Percentiles rank a stretch among this genome's conserved stretches.
phyloP scores from a whole-genome alignment of 1,140 invertebrate genomes.

The Acromyrmex echinatior region DNA sequence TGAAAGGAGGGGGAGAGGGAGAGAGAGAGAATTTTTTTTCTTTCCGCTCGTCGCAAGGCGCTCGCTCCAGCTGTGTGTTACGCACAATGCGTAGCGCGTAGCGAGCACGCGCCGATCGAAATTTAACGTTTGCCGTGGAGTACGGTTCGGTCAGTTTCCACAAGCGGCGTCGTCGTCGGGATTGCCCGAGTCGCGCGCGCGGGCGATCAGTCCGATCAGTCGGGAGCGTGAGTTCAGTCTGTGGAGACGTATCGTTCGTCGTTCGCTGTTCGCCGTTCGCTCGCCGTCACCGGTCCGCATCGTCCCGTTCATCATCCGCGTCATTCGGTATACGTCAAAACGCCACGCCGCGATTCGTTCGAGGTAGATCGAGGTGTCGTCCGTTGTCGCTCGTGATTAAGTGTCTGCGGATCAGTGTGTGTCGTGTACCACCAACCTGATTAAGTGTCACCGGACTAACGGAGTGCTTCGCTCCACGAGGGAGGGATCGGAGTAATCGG shows the following conservation, averaged over 20 bases:
- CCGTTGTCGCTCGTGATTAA: slow-evolving; percentile 8
- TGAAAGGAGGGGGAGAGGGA: neutral
- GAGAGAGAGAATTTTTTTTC: neutral
- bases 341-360: slow-evolving; percentile 9
- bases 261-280: neutral
- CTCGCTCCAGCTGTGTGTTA: neutral
- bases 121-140: slow-evolving; percentile 54
- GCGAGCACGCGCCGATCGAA: slow-evolving; percentile 63
- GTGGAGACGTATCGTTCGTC: slow-evolving; percentile 54
- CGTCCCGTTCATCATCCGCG: neutral
- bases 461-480: slow-evolving; percentile 39
- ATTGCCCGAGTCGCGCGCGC: neutral
- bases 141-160: slow-evolving; percentile 62
- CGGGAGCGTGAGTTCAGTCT: slow-evolving; percentile 75
- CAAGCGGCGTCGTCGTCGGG: slow-evolving; percentile 58
- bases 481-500: neutral
- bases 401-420: slow-evolving; percentile 39
- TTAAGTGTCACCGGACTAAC: slow-evolving; percentile 50
- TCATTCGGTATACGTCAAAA: slow-evolving; percentile 61
- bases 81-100: neutral
- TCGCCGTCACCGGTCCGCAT: neutral
- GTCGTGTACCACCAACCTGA: slow-evolving; percentile 46
- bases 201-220: slow-evolving; percentile 76
- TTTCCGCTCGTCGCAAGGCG: neutral
- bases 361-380: neutral